A percentile compares a stretch with the other conserved stretches of the same genome.
These are phyloP conservation scores for Myripristis murdjan DNA, from an alignment of 2,797 vertebrate species.

Conservation along the genomic window DNA sequence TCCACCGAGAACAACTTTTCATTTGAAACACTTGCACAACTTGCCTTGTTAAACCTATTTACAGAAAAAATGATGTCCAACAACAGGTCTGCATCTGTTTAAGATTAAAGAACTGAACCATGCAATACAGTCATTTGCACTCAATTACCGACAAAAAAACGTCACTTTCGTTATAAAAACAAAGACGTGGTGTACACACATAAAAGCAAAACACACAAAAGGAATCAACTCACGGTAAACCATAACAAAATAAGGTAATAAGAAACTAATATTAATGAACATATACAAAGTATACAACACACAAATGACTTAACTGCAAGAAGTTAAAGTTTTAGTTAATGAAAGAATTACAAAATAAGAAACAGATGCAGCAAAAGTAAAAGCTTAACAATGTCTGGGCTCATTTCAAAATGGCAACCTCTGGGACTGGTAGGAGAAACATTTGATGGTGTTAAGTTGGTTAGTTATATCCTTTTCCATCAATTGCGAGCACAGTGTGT, in stretches of 20 bases:
- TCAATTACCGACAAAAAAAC: background rate
- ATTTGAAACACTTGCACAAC: no score
- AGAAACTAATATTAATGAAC: background rate
- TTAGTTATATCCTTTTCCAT: no score
- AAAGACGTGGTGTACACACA: background rate
- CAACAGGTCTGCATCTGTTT: background rate
- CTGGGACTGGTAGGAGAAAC: no score
- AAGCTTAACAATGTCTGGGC: no score
- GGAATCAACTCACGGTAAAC: slow-evolving; percentile 16
- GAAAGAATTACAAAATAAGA: no score
- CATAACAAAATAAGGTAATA: background rate
- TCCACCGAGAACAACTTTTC: no score
- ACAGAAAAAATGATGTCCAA: background rate
- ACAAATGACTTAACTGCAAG: no score
- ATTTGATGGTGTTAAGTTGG: no score
- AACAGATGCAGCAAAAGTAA: no score
- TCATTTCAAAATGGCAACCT: no score
- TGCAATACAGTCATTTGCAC: background rate
- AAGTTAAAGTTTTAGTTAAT: no score
- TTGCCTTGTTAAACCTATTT: background rate
- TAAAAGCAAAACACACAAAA: slow-evolving; percentile 4
- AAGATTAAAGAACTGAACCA: background rate
- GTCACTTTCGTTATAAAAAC: background rate
- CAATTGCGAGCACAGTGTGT: no score
- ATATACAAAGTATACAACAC: background rate